Evolutionary conservation across 2,888 invertebrate species (phyloP), one percentile per base, ranked within the genome.

Genomic region (Netelia melanura): DNA sequence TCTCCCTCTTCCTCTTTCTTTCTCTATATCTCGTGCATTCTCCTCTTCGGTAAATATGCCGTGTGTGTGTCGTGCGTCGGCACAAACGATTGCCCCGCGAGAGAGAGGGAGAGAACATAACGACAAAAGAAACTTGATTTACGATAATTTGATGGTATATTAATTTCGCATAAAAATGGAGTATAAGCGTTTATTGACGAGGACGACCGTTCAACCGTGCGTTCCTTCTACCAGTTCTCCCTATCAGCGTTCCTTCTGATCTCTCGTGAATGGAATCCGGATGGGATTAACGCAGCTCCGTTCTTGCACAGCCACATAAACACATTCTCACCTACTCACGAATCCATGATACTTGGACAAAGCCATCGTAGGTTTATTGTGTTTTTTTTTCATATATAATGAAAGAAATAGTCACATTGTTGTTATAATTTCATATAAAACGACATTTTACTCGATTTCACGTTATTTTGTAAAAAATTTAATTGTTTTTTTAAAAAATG

Each of bases 91-190:
- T 2, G 17, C 6, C 56, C 21, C 21, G 5, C 14, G 56, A 56
- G 8, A 56, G 21, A 58, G 21, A 70, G 3, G 0, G 30, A 30
- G 30, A 30, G 79, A 68, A 76, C 54, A 77, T 44, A 81, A 64
- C 79, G 81, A 84, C 79, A 81, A 80, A 86, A 74, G 86, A 85
- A 85, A 64, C 76, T 67, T 85, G 82, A 85, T 85, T 85, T 85
- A 85, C 82, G 85, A 83, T 85, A 54, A 82, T 85, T 85, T 85
- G 72, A 85, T 85, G 85, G 85, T 67, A 85, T 85, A 85, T 85
- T 83, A 85, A 85, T 85, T 83, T 82, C 85, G 82, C 82, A 83
- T 85, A 82, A 83, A 85, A 85, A 85, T 85, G 70, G 67, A 80
- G 71, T 80, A 83, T 83, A 80, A 79, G 76, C 61, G 75, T 61